Evolutionary conservation across 23 tunicate species (phyloP), one percentile per base, ranked within the genome.

Genomic region (Botrylloides violaceus): DNA sequence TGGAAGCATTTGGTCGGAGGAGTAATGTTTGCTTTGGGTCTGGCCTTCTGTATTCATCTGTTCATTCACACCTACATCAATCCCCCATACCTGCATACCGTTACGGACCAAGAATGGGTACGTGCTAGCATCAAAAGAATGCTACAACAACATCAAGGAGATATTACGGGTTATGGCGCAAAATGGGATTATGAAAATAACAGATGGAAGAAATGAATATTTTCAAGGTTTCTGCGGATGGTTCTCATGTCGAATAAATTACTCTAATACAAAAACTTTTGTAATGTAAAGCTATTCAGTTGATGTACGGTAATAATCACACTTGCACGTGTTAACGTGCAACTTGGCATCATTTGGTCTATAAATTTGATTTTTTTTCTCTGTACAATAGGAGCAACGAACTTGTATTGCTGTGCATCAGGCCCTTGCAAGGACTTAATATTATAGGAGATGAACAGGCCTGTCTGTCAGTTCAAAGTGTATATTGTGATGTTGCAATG

Each of bases 101-200:
- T 60, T 6, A 25, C 25, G 6, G 79, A 79, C 61, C 63, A 80
- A 68, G 90, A 90, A 74, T 75, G 81, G 85, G 72, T 83, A 2
- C 31, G 73, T 2, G 90, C 79, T 2, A 53, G 64, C 1, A 75
- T 90, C 57, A 80, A 79, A 59, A 56, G 61, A 39, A 79, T 78
- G 75, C 58, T 90, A 24, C 82, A 83, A 65, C 32, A 60, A 4
- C 90, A 79, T 38, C 62, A 37, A 57, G 76, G 72, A 4, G 76
- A 81, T 24, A 32, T 90, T 73, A 83, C 85, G 58, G 97, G 97
- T 15, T 83, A 83, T 43, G 58, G 88, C 0, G 82, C 97, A 33
- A 78, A 76, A 66, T 90, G 90, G 89, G 97, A 90, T 79, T 90
- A 83, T 70, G 97, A 82, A 33, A 90, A 90, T 77, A 90, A 90